Percentiles rank a stretch among this genome's conserved stretches.
phyloP scores from a whole-genome alignment of 1,140 invertebrate species.

The Drosophila nebulosa region DNA sequence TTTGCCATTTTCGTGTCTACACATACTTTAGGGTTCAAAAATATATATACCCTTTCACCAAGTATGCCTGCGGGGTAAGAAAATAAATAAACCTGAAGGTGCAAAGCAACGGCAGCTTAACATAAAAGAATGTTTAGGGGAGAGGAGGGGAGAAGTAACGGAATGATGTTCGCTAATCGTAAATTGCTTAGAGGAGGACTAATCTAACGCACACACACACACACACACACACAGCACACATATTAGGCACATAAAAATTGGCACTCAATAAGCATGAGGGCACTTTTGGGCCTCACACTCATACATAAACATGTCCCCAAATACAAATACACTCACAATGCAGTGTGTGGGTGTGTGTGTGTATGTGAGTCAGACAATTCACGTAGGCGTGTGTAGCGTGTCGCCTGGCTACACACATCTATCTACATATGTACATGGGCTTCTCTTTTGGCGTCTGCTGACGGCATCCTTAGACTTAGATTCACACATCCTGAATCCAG shows the following conservation, averaged over 20 bases:
- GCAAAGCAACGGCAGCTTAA: slow-evolving; percentile 40
- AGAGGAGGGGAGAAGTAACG: not conserved
- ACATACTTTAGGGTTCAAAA: too few relatives aligned
- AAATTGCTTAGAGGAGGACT: slow-evolving; percentile 47
- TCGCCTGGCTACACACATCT: not conserved
- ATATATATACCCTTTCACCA: not conserved
- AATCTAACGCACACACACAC: slow-evolving; percentile 36
- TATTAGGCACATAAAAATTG: slow-evolving; percentile 74
- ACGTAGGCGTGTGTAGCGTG: slow-evolving; percentile 30
- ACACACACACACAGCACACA: slow-evolving; percentile 17
- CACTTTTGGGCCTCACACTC: slow-evolving; percentile 49
- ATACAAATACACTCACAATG: too few relatives aligned
- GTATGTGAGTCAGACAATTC: not conserved
- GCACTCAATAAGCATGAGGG: slow-evolving; percentile 74
- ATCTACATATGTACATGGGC: not conserved
- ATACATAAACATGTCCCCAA: slow-evolving; percentile 19
- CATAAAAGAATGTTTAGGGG: slow-evolving; percentile 9
- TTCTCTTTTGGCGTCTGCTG: slow-evolving; percentile 27
- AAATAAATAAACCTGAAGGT: slow-evolving; percentile 48
- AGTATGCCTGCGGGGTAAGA: not conserved
- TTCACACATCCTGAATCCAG: slow-evolving; percentile 6
- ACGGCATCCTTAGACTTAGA: slow-evolving; percentile 30
- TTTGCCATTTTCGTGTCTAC: too few relatives aligned
- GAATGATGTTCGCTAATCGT: slow-evolving; percentile 33
- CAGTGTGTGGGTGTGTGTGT: slow-evolving; percentile 12